These are phyloP conservation scores for Hoplostethus mediterraneus DNA, from an alignment of 2,797 vertebrate species.

Conservation along the genomic window DNA sequence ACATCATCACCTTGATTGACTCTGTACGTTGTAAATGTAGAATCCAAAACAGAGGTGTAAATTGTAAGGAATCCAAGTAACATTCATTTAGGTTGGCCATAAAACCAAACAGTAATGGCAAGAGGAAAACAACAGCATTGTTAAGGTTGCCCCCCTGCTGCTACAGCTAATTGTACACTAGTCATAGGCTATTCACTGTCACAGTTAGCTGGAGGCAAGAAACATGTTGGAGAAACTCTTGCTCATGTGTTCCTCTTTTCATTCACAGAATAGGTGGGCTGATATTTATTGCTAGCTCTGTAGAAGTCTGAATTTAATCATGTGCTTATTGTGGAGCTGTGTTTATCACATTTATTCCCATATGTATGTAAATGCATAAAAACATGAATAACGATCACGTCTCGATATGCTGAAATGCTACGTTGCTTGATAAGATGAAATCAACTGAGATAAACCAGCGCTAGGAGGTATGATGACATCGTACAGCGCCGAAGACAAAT, in stretches of 20 bases:
- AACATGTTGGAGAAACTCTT: constrained; percentile 44
- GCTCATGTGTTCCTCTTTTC: constrained; percentile 43
- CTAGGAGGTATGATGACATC: constrained; percentile 59
- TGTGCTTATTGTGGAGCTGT: constrained; percentile 24
- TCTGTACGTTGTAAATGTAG: constrained; percentile 49
- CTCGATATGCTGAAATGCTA: constrained; percentile 50
- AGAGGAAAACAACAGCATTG: constrained; percentile 80
- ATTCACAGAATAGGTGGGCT: constrained; percentile 48
- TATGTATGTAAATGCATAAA: constrained; percentile 23
- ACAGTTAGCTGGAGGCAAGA: constrained; percentile 50
- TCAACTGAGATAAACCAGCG: constrained; percentile 26
- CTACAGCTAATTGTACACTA: constrained; percentile 76
- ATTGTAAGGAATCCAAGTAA: constrained; percentile 41
- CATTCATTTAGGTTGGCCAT: constrained; percentile 64
- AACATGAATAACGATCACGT: constrained; percentile 31
- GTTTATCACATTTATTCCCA: constrained; percentile 41
- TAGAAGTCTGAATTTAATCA: constrained; percentile 48
- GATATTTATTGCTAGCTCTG: constrained; percentile 26
- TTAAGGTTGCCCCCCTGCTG: constrained; percentile 75
- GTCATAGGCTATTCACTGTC: constrained; percentile 67
- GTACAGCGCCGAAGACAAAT: constrained; percentile 57
- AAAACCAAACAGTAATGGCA: constrained; percentile 74
- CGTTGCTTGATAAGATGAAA: constrained; percentile 43
- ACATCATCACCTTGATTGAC: constrained; percentile 36
- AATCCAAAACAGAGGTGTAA: constrained; percentile 56